Evolutionary conservation across 2,888 invertebrate species (phyloP).

Genomic region (Caenorhabditis angaria): DNA sequence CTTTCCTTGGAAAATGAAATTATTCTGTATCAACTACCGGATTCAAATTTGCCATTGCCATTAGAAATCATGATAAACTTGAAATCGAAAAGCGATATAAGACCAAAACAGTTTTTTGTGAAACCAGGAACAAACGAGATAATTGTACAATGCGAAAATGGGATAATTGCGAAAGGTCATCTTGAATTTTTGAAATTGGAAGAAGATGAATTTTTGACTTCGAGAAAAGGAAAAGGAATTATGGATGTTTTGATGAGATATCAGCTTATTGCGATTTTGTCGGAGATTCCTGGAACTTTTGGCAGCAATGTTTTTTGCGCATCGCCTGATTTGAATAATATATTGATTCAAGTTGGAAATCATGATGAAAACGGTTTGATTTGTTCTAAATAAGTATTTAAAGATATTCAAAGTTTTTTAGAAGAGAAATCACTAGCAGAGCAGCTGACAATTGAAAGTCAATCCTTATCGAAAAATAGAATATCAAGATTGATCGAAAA

Average conservation of each 20-base stretch:
- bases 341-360: slow-evolving; percentile 22
- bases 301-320: slow-evolving; percentile 16
- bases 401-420: not conserved
- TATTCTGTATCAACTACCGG: no score
- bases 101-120: not conserved
- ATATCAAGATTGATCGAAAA: not conserved
- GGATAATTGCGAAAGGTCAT: slow-evolving; percentile 19
- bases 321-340: slow-evolving; percentile 29
- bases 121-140: not conserved
- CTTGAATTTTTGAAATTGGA: slow-evolving; percentile 24
- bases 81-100: not conserved
- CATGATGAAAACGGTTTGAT: not conserved
- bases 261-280: not conserved
- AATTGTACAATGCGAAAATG: not conserved
- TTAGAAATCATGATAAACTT: not conserved
- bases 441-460: not conserved
- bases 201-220: slow-evolving; percentile 17
- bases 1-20: not conserved
- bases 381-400: not conserved
- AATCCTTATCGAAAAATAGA: not conserved
- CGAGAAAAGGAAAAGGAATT: not conserved
- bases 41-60: no score
- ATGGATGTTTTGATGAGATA: not conserved
- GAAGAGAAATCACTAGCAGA: not conserved
- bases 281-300: slow-evolving; percentile 23